Evolutionary conservation across 92 coral and sea anemone genomes (phyloP).

Genomic region (Scolanthus callimorphus): DNA sequence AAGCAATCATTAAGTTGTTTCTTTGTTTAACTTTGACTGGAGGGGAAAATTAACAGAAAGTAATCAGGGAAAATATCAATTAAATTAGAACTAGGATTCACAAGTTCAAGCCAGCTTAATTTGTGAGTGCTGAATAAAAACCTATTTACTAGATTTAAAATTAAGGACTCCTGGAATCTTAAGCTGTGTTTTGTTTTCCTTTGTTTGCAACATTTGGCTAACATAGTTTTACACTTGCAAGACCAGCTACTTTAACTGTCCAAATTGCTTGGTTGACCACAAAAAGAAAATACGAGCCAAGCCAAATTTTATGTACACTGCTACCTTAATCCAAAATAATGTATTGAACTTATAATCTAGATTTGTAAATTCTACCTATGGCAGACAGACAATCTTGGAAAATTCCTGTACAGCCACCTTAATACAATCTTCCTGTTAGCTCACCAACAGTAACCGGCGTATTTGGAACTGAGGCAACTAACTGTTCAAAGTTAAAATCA

Average conservation of each 20-base stretch:
- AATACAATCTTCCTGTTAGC: conserved; percentile 56
- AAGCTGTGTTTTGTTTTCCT: background rate
- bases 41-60: too few relatives aligned
- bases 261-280: background rate
- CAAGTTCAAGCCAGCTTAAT: too few relatives aligned
- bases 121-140: too few relatives aligned
- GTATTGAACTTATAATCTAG: too few relatives aligned
- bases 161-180: too few relatives aligned
- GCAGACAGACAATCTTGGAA: too few relatives aligned
- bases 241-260: background rate
- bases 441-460: conserved; percentile 74
- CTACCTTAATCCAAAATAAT: too few relatives aligned
- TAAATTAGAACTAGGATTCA: too few relatives aligned
- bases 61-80: too few relatives aligned
- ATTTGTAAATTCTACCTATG: background rate
- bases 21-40: too few relatives aligned
- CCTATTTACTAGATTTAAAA: too few relatives aligned
- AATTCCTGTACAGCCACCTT: conserved; percentile 1
- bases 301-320: background rate
- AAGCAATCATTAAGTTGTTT: too few relatives aligned
- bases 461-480: conserved; percentile 57
- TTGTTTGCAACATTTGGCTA: background rate
- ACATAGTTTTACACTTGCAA: background rate
- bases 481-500: conserved; percentile 89
- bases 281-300: background rate